Evolutionary conservation across 2,797 vertebrate species (phyloP).

Genomic region (Spheniscus humboldti): DNA sequence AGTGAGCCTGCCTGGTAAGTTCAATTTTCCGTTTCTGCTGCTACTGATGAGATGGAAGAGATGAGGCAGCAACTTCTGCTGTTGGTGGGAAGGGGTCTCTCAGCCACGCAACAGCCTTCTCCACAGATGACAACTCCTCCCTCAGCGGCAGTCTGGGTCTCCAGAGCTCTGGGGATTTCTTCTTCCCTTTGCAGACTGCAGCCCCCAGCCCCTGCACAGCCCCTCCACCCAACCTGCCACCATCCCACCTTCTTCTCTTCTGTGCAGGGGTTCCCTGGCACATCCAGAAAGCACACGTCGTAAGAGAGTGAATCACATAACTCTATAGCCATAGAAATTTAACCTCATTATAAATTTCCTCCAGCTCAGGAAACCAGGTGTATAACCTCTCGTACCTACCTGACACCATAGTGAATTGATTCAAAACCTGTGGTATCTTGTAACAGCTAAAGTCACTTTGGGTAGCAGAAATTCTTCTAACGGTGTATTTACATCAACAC

Average conservation of each 20-base stretch:
- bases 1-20: neutral
- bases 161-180: neutral
- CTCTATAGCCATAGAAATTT: neutral
- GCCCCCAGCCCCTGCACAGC: neutral
- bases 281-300: accelerated
- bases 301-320: neutral
- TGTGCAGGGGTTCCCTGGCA: neutral
- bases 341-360: neutral
- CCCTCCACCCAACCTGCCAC: neutral
- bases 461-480: neutral
- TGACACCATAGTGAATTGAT: neutral
- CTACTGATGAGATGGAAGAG: neutral
- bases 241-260: neutral
- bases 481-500: neutral
- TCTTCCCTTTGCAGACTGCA: neutral
- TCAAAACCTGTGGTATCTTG: neutral
- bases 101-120: neutral
- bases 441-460: neutral
- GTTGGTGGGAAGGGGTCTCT: neutral
- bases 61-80: neutral
- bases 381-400: neutral
- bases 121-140: neutral
- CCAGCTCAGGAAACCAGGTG: neutral
- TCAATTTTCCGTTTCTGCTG: accelerated
- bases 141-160: neutral